Percentiles rank a stretch among this genome's conserved stretches.
Conservation (phyloP, 1,140 invertebrate genomes). For the Sarcophaga bullata region DNA sequence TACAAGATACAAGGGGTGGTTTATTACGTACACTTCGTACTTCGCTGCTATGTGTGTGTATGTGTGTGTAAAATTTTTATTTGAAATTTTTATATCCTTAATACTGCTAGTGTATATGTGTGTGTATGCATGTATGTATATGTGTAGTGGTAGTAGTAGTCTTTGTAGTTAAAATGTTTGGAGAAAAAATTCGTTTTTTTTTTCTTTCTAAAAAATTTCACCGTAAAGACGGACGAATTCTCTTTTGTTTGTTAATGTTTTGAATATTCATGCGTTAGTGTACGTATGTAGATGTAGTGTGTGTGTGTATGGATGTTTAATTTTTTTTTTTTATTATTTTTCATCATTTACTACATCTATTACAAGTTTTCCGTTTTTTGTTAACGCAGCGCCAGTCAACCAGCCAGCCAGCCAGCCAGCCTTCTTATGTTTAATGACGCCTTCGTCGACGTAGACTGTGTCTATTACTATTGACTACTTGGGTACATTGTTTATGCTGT, state of each 20-base stretch:
- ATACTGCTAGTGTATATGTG: no score
- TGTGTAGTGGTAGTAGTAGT: slow-evolving; percentile 24
- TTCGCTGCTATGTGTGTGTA: slow-evolving; percentile 17
- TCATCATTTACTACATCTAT: slow-evolving; percentile 38
- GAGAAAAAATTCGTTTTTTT: no score
- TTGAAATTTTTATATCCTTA: no score
- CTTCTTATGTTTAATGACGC: slow-evolving; percentile 2
- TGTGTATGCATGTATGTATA: slow-evolving; percentile 15
- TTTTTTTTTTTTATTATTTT: slow-evolving; percentile 35
- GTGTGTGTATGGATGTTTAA: slow-evolving; percentile 16
- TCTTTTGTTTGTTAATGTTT: slow-evolving; percentile 33
- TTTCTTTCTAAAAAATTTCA: no score
- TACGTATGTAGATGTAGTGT: slow-evolving; percentile 28
- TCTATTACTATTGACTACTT: slow-evolving; percentile 21
- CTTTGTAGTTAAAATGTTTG: no score
- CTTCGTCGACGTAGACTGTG: background rate
- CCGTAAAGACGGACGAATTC: background rate
- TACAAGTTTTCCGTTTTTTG: slow-evolving; percentile 4
- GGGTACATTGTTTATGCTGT: background rate
- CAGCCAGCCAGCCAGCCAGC: background rate
- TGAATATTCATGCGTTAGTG: background rate
- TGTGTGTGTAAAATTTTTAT: background rate
- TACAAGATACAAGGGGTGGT: slow-evolving; percentile 43
- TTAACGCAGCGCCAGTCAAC: background rate
- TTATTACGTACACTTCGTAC: slow-evolving; percentile 39